Base-by-base conservation (phyloP, 2,888 invertebrate species). In the Limnephilus marmoratus region DNA sequence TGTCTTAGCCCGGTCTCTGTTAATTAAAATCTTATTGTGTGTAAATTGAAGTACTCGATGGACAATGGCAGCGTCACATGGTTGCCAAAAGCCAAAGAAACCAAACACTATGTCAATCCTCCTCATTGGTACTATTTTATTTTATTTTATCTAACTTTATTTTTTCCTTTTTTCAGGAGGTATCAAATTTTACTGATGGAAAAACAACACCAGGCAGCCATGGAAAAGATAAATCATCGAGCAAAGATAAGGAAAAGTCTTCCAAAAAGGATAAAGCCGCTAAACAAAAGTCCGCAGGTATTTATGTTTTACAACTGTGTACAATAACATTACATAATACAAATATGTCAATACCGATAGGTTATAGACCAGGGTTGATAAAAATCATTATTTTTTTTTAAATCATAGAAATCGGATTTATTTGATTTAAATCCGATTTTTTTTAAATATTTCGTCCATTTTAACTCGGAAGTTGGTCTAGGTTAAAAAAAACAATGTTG, bases 231-330 rank as follows among this genome's bases (percentile, higher is more conserved):
- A 92, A 91, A 91, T 15, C 85, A 18, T 49, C 85, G 0, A 86
- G 80, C 18, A 90, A 90, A 31, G 92, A 92, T 9, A 92, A 90
- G 53, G 92, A 92, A 18, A 91, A 91, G 87, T 85, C 91, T 31
- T 81, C 91, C 9, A 93, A 93, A 80, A 93, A 93, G 41, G 93
- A 91, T 15, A 93, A 93, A 45, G 88, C 85, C 31, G 86, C 93
- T 9, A 93, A 93, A 49, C 92, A 92, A 85, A 93, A 93, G 83
- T 49, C 90, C 37, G 87, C 93, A 85, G 93, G 93, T 93, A 92
- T 12, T 5, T 45, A 45, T 68, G 9, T 68, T 68, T 68, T 68
- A 5, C 68, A 24, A 24, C 7, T 68, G 9, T 68, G 0, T 34
- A 81, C 31, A 31, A 3, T 34, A 18, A 68, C 24, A 53, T 18